A percentile compares a stretch with the other conserved stretches of the same genome.
These are phyloP conservation scores for Trilocha varians DNA, from an alignment of 2,888 invertebrate species.

Conservation along the genomic window DNA sequence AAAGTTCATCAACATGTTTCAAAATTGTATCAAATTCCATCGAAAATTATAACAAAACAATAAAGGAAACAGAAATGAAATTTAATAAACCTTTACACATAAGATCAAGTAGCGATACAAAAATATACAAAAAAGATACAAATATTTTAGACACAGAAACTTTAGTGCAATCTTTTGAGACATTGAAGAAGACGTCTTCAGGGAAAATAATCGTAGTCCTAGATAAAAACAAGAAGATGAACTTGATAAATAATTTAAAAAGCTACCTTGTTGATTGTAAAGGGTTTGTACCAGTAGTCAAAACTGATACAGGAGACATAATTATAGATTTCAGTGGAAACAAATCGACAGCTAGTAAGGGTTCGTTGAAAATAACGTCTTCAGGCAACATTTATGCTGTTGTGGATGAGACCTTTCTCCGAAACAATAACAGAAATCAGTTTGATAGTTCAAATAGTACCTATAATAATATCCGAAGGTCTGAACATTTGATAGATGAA, in stretches of 20 bases:
- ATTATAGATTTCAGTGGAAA: conserved; percentile 23
- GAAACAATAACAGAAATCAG: conserved; percentile 14
- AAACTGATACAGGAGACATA: conserved; percentile 31
- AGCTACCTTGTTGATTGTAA: conserved; percentile 25
- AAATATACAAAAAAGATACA: conserved; percentile 24
- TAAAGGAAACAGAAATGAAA: neutral
- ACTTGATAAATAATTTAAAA: conserved; percentile 34
- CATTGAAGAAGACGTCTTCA: conserved; percentile 29
- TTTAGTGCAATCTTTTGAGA: conserved; percentile 19
- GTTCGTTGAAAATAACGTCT: conserved; percentile 36
- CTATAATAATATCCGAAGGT: conserved; percentile 2
- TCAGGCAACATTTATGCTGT: conserved; percentile 41
- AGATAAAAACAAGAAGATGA: conserved; percentile 34
- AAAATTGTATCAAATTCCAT: conserved; percentile 27
- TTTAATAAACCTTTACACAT: neutral
- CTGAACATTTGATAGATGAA: conserved; percentile 14
- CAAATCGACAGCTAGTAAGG: conserved; percentile 18
- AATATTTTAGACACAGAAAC: conserved; percentile 18
- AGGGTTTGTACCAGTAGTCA: conserved; percentile 28
- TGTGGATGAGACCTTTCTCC: conserved; percentile 24
- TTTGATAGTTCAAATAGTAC: conserved; percentile 5
- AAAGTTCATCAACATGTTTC: conserved; percentile 9
- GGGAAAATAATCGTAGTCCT: conserved; percentile 35
- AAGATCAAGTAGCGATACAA: conserved; percentile 32
- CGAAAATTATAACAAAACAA: neutral